Evolutionary conservation across 2,888 invertebrate genomes (phyloP), one percentile per base, ranked within the genome.

Genomic region (Endomychus coccineus): DNA sequence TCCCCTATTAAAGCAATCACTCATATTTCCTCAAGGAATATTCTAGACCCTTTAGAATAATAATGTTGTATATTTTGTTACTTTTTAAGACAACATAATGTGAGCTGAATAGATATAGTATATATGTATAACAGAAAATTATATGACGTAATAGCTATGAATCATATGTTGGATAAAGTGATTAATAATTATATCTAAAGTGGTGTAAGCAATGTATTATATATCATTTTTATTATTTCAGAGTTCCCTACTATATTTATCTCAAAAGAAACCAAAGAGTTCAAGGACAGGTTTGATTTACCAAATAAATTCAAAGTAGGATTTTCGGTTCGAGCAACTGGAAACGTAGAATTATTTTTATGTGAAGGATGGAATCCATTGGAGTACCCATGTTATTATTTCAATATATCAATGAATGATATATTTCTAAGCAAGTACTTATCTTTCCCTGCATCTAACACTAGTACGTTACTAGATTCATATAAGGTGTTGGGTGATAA

Each of bases 331-430:
- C 48, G 62, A 34, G 51, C 56, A 3, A 39, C 48, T 11, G 50
- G 50, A 14, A 34, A 45, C 14, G 55, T 58, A 1, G 61, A 62
- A 48, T 39, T 64, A 11, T 52, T 59, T 10, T 16, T 61, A 11
- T 62, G 60, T 34, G 51, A 54, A 10, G 61, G 61, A 16, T 59
- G 56, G 55, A 51, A 60, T 40, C 61, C 61, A 1, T 40, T 51
- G 14, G 50, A 46, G 27, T 55, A 59, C 43, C 54, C 61, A 5
- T 61, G 62, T 42, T 61, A 62, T 43, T 56, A 58, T 21, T 48
- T 62, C 6, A 49, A 51, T 16, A 52, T 63, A 3, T 51, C 51
- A 13, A 49, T 48, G 13, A 55, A 39, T 16, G 49, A 51, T 10
- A 49, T 58, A 16, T 47, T 45, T 36, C 42, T 59, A 15, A 48